These are phyloP conservation scores for Pomacea maculata DNA, from an alignment of 1,140 invertebrate species.

Conservation along the genomic window DNA sequence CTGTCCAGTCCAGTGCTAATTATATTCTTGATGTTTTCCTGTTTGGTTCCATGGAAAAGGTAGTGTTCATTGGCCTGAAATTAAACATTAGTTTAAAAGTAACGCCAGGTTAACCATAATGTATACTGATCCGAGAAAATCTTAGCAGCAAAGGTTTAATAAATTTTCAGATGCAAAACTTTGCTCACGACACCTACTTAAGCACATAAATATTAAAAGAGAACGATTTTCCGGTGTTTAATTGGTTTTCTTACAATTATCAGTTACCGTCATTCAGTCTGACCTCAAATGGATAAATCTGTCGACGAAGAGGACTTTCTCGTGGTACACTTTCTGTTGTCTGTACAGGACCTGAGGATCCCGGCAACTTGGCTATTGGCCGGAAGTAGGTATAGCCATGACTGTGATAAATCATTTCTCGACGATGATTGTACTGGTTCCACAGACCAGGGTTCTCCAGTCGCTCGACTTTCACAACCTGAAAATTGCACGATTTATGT, in stretches of 20 bases:
- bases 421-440: slow-evolving; percentile 39
- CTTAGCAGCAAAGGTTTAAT: no score
- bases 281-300: slow-evolving; percentile 17
- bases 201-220: no score
- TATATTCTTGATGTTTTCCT: slow-evolving; percentile 33
- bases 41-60: slow-evolving; percentile 53
- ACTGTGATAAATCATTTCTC: slow-evolving; percentile 33
- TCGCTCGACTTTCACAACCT: slow-evolving; percentile 40
- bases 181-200: no score
- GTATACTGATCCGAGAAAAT: no score
- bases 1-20: slow-evolving; percentile 40
- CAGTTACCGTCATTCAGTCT: background rate
- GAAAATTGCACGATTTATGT: background rate
- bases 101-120: no score
- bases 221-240: no score
- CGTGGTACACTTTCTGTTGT: slow-evolving; percentile 23
- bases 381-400: background rate
- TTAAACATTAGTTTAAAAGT: no score
- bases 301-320: background rate
- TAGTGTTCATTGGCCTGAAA: slow-evolving; percentile 53
- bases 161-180: no score
- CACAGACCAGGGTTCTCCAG: slow-evolving; percentile 48
- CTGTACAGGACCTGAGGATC: slow-evolving; percentile 29
- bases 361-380: slow-evolving; percentile 13
- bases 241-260: no score